Base-by-base conservation (phyloP, 2,888 invertebrate species). In the Malthinus flaveolus region DNA sequence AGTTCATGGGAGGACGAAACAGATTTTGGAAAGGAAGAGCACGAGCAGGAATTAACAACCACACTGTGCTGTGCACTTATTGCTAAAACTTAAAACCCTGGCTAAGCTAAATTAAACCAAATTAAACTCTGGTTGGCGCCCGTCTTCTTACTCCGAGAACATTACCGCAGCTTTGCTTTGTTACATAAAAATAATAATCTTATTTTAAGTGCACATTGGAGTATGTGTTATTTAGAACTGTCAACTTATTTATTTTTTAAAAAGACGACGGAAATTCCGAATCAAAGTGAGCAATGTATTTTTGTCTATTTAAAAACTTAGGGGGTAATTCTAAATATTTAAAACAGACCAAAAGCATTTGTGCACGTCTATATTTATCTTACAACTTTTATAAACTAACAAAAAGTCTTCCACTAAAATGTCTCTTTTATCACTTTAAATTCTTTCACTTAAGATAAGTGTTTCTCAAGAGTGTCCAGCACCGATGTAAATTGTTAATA, bases 241-340 rank as follows among this genome's bases (percentile, higher is more conserved):
- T 32, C 39, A 50, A 39, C 39, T 9, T 13, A 33, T 49, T 49
- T 49, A 49, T 49, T 49, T 49, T 51, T 49, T 49, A 49, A 47
- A 44, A 59, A 49, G 46, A 12, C 12, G 49, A 45, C 56, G 61
- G 61, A 61, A 61, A 61, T 51, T 61, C 52, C 52, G 31, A 48
- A 34, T 39, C 32, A 55, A 37, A 51, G 32, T 32, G 15, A 49
- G 39, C 32, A 56, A 49, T 48, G 64, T 68, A 57, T 35, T 46
- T 46, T 37, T 47, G 33, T 37, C 59, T 59, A 69, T 69, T 69
- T 68, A 67, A 67, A 67, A 61, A 64, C 66, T 64, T 67, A 59
- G 61, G 66, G 65, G 69, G 67, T 61, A 64, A 68, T 68, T 66
- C 65, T 54, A 67, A 68, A 69, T 69, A 71, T 68, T 64, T 63